phyloP scores from a whole-genome alignment of 1,140 invertebrate species.

The Cotesia typhae region DNA sequence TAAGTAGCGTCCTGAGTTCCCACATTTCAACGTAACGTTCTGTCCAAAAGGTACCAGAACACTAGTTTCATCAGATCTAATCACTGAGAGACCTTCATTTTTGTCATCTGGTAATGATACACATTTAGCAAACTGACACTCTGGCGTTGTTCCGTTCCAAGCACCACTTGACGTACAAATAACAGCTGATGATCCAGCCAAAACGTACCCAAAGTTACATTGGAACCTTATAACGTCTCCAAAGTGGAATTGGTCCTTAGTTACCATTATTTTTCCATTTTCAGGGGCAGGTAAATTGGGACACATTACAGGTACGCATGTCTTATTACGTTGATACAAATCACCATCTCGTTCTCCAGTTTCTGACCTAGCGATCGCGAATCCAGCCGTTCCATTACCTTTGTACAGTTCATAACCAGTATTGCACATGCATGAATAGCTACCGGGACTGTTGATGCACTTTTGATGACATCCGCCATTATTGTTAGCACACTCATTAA shows the following conservation, averaged over 20 bases:
- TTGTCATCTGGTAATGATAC: slow-evolving; percentile 89
- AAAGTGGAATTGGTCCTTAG: slow-evolving; percentile 84
- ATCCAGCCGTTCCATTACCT: slow-evolving; percentile 92
- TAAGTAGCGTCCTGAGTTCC: slow-evolving; percentile 78
- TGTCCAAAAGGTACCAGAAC: slow-evolving; percentile 87
- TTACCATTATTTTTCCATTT: slow-evolving; percentile 88
- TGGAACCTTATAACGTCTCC: slow-evolving; percentile 91
- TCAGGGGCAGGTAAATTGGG: slow-evolving; percentile 81
- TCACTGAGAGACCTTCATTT: slow-evolving; percentile 81
- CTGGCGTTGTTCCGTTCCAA: slow-evolving; percentile 94
- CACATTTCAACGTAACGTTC: slow-evolving; percentile 88
- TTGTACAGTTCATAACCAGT: slow-evolving; percentile 92
- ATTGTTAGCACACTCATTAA: slow-evolving; percentile 88
- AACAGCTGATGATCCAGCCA: slow-evolving; percentile 84
- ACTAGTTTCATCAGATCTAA: slow-evolving; percentile 78
- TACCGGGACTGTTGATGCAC: slow-evolving; percentile 88
- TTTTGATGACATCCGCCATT: slow-evolving; percentile 96
- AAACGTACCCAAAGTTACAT: slow-evolving; percentile 94
- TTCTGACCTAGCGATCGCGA: slow-evolving; percentile 81
- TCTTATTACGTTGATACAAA: slow-evolving; percentile 91
- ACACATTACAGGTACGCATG: slow-evolving; percentile 93
- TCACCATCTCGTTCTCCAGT: slow-evolving; percentile 88
- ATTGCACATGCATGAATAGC: slow-evolving; percentile 89
- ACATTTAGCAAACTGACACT: slow-evolving; percentile 93
- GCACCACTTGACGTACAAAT: slow-evolving; percentile 88